A percentile compares a stretch with the other conserved stretches of the same genome.
Conservation (phyloP, 2,888 invertebrate genomes). For the Lapara coniferarum region DNA sequence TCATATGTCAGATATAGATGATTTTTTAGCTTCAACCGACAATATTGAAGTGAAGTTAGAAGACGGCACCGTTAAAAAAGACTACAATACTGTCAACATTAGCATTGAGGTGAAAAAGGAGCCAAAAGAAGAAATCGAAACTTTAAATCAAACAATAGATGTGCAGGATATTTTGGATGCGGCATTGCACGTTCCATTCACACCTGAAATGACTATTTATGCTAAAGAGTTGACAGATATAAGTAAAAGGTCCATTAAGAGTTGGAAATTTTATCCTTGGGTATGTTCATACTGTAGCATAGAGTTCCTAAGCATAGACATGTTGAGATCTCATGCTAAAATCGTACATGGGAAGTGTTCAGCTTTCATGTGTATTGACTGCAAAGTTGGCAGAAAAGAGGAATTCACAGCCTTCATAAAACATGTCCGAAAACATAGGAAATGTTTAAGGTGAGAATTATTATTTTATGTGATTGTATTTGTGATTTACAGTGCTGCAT, state of each 20-base stretch:
- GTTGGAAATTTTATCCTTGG: slow-evolving; percentile 76
- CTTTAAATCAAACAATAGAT: slow-evolving; percentile 47
- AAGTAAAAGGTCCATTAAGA: slow-evolving; percentile 51
- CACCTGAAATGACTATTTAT: slow-evolving; percentile 60
- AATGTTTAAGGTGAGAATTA: slow-evolving; percentile 77
- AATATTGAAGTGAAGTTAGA: slow-evolving; percentile 4
- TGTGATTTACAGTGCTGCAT: not conserved
- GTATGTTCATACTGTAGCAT: slow-evolving; percentile 69
- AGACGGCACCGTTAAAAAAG: not conserved
- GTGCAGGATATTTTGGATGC: slow-evolving; percentile 68
- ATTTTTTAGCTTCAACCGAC: slow-evolving; percentile 32
- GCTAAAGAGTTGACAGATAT: slow-evolving; percentile 63
- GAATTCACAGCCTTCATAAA: slow-evolving; percentile 86
- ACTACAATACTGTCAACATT: slow-evolving; percentile 37
- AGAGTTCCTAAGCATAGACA: slow-evolving; percentile 66
- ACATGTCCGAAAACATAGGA: slow-evolving; percentile 86
- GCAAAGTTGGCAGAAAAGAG: slow-evolving; percentile 83
- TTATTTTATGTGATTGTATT: no score
- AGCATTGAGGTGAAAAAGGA: slow-evolving; percentile 62
- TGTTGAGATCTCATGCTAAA: slow-evolving; percentile 84
- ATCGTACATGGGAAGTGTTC: slow-evolving; percentile 85
- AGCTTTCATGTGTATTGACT: slow-evolving; percentile 87
- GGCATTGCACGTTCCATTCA: slow-evolving; percentile 55
- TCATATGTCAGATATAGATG: slow-evolving; percentile 51
- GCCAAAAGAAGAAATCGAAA: slow-evolving; percentile 60